Conservation (phyloP, 2,113 vertebrate species). For the Chrysemys picta region DNA sequence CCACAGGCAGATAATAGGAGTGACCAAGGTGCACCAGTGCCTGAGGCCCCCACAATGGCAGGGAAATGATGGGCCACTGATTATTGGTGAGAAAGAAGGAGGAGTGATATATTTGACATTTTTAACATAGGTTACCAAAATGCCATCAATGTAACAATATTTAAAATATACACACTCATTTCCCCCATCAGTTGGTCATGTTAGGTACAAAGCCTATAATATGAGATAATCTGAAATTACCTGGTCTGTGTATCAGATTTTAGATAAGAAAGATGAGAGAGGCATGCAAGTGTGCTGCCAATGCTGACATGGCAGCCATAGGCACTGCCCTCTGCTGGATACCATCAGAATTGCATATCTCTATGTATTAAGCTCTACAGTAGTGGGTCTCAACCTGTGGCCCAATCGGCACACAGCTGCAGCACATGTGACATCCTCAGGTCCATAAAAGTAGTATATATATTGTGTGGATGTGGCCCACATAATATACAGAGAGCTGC, state of each 20-base stretch:
- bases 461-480: too few relatives aligned
- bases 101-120: background rate
- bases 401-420: too few relatives aligned
- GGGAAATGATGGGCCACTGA: background rate
- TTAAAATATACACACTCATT: background rate
- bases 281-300: background rate
- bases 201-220: background rate
- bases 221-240: background rate
- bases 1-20: background rate
- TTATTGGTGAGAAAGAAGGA: background rate
- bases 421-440: too few relatives aligned
- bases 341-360: background rate
- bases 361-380: background rate
- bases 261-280: background rate
- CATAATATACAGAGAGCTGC: too few relatives aligned
- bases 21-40: background rate
- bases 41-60: background rate
- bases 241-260: background rate
- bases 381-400: too few relatives aligned
- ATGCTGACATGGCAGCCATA: background rate
- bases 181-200: background rate
- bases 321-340: background rate
- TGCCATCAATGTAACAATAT: background rate
- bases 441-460: too few relatives aligned
- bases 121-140: background rate